Evolutionary conservation across 2,797 vertebrate genomes (phyloP).

Genomic region (Tauraco hartlaubi): DNA sequence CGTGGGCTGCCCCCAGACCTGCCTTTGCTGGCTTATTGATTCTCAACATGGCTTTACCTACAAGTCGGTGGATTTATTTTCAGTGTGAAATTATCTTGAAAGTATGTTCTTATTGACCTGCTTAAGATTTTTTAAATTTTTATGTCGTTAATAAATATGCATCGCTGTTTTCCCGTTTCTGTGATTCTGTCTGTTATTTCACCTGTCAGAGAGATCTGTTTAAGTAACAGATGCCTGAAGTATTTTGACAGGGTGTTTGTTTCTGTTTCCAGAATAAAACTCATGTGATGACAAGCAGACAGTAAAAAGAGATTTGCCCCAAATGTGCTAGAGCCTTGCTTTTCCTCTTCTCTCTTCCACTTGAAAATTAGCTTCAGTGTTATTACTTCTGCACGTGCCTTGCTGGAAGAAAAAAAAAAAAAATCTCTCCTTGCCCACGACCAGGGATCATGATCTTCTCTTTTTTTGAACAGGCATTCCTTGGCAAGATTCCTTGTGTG

Average conservation of each 20-base stretch:
- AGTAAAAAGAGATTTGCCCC: conserved; percentile 58
- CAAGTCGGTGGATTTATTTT: conserved; percentile 43
- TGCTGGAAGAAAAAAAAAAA: not conserved
- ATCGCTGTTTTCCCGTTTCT: not conserved
- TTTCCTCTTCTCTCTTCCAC: not conserved
- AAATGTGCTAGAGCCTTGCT: not conserved
- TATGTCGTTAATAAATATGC: not conserved
- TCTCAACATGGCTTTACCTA: conserved; percentile 72
- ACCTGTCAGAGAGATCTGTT: conserved; percentile 14
- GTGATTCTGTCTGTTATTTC: conserved; percentile 39
- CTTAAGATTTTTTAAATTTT: not conserved
- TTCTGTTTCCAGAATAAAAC: conserved; percentile 61
- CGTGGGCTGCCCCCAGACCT: conserved; percentile 22
- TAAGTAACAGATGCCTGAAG: conserved; percentile 41
- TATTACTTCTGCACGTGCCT: conserved; percentile 9
- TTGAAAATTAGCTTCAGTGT: conserved; percentile 41
- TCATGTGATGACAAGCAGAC: conserved; percentile 53
- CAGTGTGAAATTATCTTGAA: conserved; percentile 36
- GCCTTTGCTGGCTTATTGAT: conserved; percentile 75
- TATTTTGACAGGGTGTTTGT: conserved; percentile 64
- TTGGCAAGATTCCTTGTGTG: not conserved
- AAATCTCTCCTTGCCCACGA: not conserved
- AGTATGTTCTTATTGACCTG: not conserved
- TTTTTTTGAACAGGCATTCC: not conserved
- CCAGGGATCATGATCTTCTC: not conserved